Percentiles rank a stretch among this genome's conserved stretches.
Conservation (phyloP, 2,797 vertebrate species). For the Balearica regulorum region DNA sequence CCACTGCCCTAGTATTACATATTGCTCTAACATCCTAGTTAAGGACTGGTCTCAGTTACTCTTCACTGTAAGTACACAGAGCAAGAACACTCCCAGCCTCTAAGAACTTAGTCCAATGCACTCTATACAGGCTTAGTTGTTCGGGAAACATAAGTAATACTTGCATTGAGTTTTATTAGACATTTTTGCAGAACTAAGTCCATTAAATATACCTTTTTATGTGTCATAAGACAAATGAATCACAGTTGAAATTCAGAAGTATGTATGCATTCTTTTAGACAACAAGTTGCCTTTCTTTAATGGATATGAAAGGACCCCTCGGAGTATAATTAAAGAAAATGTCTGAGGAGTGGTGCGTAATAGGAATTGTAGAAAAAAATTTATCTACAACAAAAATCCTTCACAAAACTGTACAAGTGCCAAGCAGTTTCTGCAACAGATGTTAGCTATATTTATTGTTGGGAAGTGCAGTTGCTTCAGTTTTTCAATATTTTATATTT, state of each 20-base stretch:
- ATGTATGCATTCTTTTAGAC: not conserved
- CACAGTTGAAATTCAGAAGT: constrained; percentile 6
- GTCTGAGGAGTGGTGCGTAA: constrained; percentile 22
- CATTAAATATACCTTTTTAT: not conserved
- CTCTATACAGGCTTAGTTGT: no score
- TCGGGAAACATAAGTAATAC: not conserved
- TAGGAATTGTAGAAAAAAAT: constrained; percentile 47
- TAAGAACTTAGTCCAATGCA: no score
- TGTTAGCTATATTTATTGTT: no score
- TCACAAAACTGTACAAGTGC: no score
- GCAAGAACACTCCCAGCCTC: no score
- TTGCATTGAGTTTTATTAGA: not conserved
- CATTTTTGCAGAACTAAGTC: not conserved
- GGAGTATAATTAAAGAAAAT: constrained; percentile 31
- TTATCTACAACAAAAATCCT: constrained; percentile 40
- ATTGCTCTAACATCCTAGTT: not conserved
- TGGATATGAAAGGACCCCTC: not conserved
- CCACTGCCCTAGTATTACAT: not conserved
- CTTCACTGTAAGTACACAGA: no score
- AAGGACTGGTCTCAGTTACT: not conserved
- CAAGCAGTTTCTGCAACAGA: no score
- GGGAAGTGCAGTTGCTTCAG: no score
- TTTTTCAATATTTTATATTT: no score
- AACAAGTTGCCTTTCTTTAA: constrained; percentile 1
- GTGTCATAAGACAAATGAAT: not conserved